phyloP scores from a whole-genome alignment of 2,888 invertebrate genomes.

The Actias luna region DNA sequence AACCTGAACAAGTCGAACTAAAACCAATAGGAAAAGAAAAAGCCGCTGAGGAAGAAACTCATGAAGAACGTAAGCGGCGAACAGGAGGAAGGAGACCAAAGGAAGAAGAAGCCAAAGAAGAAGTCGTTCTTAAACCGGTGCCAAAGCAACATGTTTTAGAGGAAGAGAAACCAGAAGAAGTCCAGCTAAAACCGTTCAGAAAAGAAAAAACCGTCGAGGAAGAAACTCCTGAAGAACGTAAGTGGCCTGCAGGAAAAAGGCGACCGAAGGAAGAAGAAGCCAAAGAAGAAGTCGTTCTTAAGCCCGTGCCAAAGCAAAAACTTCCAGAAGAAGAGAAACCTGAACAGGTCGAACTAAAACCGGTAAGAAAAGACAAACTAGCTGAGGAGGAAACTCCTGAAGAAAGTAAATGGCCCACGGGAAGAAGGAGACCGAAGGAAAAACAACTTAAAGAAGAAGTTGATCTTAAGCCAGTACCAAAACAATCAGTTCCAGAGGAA shows the following conservation, averaged over 20 bases:
- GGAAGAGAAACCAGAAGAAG: conserved; percentile 42
- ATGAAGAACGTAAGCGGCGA: conserved; percentile 50
- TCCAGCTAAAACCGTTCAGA: conserved; percentile 32
- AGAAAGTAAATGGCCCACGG: conserved; percentile 14
- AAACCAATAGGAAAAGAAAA: conserved; percentile 32
- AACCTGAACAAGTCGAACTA: conserved; percentile 39
- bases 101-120: conserved; percentile 62
- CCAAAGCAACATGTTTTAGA: conserved; percentile 30
- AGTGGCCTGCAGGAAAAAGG: conserved; percentile 40
- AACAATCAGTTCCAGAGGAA: conserved; percentile 25
- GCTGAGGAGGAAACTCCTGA: conserved; percentile 37
- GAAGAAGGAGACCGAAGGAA: conserved; percentile 21
- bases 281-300: conserved; percentile 46
- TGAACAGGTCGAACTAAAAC: conserved; percentile 37
- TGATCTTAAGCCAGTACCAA: conserved; percentile 42
- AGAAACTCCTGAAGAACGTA: conserved; percentile 37
- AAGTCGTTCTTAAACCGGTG: conserved; percentile 70
- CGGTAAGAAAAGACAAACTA: conserved; percentile 28
- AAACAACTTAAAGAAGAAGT: conserved; percentile 23
- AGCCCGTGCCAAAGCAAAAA: conserved; percentile 38
- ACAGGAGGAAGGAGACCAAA: conserved; percentile 50
- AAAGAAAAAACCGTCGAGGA: conserved; percentile 48
- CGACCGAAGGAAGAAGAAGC: conserved; percentile 41
- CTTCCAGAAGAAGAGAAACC: conserved; percentile 33
- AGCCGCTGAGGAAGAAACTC: conserved; percentile 35